These are phyloP conservation scores for Actias luna DNA, from an alignment of 2,888 invertebrate species.

Conservation along the genomic window DNA sequence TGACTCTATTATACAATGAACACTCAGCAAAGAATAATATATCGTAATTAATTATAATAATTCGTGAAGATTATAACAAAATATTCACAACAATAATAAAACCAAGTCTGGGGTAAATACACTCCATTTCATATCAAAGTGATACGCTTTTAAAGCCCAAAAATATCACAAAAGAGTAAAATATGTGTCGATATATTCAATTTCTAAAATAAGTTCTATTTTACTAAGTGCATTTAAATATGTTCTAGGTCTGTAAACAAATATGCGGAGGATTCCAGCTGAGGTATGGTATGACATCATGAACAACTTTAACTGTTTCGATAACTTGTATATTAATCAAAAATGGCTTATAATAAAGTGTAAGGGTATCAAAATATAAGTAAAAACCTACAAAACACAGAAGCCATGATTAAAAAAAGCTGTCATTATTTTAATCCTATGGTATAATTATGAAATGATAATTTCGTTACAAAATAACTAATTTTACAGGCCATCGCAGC, in stretches of 20 bases:
- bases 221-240: slow-evolving; percentile 28
- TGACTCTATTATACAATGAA: not conserved
- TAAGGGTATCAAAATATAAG: not conserved
- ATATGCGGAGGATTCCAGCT: slow-evolving; percentile 46
- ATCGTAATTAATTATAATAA: not conserved
- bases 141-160: slow-evolving; percentile 9
- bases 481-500: slow-evolving; percentile 9
- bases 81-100: slow-evolving; percentile 1
- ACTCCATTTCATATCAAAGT: slow-evolving; percentile 13
- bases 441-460: too few relatives aligned
- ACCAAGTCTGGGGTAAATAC: not conserved
- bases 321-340: not conserved
- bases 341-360: not conserved
- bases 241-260: slow-evolving; percentile 76
- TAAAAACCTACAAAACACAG: too few relatives aligned
- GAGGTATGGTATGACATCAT: slow-evolving; percentile 39
- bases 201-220: not conserved
- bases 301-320: not conserved
- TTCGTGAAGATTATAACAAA: not conserved
- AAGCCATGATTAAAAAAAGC: too few relatives aligned
- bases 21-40: not conserved
- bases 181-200: not conserved
- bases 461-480: not conserved
- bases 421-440: too few relatives aligned
- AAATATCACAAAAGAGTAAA: slow-evolving; percentile 1